Conservation (phyloP, 2,888 invertebrate species). For the Arrhopalites spinosus region DNA sequence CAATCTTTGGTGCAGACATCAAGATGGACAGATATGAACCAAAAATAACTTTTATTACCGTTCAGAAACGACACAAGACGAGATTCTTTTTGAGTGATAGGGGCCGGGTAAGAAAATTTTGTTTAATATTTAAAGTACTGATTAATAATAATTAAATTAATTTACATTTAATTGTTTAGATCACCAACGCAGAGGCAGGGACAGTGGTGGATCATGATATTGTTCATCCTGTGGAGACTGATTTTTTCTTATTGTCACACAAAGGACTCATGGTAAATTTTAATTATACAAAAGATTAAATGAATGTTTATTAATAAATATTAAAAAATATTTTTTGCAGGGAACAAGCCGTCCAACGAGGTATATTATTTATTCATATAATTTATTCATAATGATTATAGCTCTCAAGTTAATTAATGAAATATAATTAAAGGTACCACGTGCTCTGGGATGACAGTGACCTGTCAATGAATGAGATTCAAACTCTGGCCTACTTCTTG, state of each 20-base stretch:
- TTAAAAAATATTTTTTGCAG: slow-evolving; percentile 38
- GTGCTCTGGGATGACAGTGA: slow-evolving; percentile 78
- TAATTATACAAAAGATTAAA: no score
- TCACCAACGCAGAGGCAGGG: slow-evolving; percentile 62
- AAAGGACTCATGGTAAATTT: slow-evolving; percentile 37
- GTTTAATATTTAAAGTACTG: neutral
- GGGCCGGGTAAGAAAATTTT: slow-evolving; percentile 57
- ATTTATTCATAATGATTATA: no score
- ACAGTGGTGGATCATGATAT: slow-evolving; percentile 63
- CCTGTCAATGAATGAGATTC: slow-evolving; percentile 74
- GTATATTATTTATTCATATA: no score
- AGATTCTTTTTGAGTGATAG: slow-evolving; percentile 62
- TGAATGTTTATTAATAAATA: neutral
- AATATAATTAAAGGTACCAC: no score
- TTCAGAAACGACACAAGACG: slow-evolving; percentile 68
- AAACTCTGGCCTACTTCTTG: slow-evolving; percentile 78
- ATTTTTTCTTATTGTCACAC: slow-evolving; percentile 63
- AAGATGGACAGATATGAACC: slow-evolving; percentile 63
- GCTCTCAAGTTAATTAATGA: no score
- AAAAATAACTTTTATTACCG: slow-evolving; percentile 66
- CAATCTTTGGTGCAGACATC: slow-evolving; percentile 60
- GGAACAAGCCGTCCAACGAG: slow-evolving; percentile 59
- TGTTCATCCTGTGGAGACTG: slow-evolving; percentile 62
- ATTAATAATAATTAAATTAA: neutral
- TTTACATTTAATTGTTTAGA: slow-evolving; percentile 11